phyloP scores from a whole-genome alignment of 1,140 invertebrate species.

The Dendrolimus punctatus region DNA sequence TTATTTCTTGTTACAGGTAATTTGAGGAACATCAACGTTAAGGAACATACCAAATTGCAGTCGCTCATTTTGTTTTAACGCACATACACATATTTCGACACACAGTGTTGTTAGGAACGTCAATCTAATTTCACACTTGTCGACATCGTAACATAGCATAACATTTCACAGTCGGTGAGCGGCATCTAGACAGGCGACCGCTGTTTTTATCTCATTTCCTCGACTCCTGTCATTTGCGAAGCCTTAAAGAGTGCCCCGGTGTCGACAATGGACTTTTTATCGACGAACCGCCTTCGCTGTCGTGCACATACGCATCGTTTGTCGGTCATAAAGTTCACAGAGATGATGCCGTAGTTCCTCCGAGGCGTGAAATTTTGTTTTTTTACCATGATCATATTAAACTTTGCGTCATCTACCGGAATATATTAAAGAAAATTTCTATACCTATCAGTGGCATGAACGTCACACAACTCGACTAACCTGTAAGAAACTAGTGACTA shows the following conservation, averaged over 20 bases:
- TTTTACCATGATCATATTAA: conserved; percentile 18
- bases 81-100: too few species aligned
- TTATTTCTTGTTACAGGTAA: too few species aligned
- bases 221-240: conserved; percentile 41
- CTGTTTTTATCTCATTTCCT: conserved; percentile 46
- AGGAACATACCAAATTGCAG: too few species aligned
- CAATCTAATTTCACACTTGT: conserved; percentile 40
- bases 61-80: too few species aligned
- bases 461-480: too few species aligned
- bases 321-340: conserved; percentile 34
- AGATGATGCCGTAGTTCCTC: conserved; percentile 18
- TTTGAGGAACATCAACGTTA: too few species aligned
- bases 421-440: too few species aligned
- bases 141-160: conserved; percentile 23
- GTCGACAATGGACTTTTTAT: conserved; percentile 53
- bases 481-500: too few species aligned
- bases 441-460: too few species aligned
- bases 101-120: conserved; percentile 4
- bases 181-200: conserved; percentile 17
- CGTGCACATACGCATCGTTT: conserved; percentile 40
- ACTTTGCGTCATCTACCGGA: too few species aligned
- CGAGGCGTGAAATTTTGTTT: conserved; percentile 24
- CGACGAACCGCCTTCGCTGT: conserved; percentile 34
- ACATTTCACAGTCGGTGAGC: conserved; percentile 26
- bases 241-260: conserved; percentile 33